A percentile compares a stretch with the other conserved stretches of the same genome.
Evolutionary conservation across 2,888 invertebrate genomes (phyloP).

Genomic region (Hololepta plana): DNA sequence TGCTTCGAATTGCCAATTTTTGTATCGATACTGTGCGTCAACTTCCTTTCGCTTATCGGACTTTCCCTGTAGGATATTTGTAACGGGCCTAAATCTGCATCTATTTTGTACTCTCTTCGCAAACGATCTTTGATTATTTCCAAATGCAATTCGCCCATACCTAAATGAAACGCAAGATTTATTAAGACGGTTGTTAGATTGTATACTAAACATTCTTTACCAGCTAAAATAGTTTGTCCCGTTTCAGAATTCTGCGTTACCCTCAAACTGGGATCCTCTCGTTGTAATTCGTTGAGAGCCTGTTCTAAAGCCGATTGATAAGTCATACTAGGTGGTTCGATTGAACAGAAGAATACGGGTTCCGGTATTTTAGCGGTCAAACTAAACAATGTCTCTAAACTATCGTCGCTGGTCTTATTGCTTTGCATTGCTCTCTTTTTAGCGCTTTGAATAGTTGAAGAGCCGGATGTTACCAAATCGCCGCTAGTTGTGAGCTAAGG

Average conservation of each 20-base stretch:
- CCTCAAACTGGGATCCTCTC: conserved; percentile 83
- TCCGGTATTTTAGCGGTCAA: conserved; percentile 61
- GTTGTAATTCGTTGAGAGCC: conserved; percentile 60
- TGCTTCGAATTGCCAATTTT: conserved; percentile 44
- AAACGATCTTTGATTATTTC: conserved; percentile 87
- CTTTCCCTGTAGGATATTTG: conserved; percentile 86
- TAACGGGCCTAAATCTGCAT: conserved; percentile 76
- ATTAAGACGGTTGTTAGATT: too few species aligned
- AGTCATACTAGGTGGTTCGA: conserved; percentile 75
- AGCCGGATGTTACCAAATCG: conserved; percentile 49
- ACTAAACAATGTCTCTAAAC: conserved; percentile 25
- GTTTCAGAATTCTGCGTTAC: conserved; percentile 60
- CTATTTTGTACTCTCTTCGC: conserved; percentile 72
- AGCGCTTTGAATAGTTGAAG: conserved; percentile 37
- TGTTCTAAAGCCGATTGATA: conserved; percentile 58
- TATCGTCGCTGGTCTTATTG: conserved; percentile 16
- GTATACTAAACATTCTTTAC: too few species aligned
- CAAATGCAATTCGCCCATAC: conserved; percentile 96
- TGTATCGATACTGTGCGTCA: conserved; percentile 37
- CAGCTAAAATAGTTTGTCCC: conserved; percentile 72
- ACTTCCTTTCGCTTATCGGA: conserved; percentile 28
- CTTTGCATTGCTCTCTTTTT: conserved; percentile 31
- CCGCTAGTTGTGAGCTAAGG: conserved; percentile 49
- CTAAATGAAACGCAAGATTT: conserved; percentile 24
- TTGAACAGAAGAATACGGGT: conserved; percentile 92